Evolutionary conservation across 2,797 vertebrate genomes (phyloP).

Genomic region (Staurois parvus): DNA sequence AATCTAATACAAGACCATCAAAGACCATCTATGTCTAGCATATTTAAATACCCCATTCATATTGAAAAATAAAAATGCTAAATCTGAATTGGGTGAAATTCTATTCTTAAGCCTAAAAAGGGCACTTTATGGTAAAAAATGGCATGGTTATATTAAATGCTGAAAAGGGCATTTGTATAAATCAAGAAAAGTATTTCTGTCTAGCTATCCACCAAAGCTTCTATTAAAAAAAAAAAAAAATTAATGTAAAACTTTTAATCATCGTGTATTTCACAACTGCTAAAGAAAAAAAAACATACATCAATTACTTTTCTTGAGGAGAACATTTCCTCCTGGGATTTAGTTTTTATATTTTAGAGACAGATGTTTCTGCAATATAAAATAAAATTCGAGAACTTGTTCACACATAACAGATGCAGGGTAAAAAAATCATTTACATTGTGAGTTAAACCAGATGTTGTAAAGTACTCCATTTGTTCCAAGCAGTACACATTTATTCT

Average conservation of each 20-base stretch:
- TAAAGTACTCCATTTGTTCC: slow-evolving; percentile 77
- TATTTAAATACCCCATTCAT: no score
- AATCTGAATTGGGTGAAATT: no score
- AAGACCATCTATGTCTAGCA: no score
- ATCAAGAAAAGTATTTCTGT: no score
- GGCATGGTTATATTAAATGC: no score
- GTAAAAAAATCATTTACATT: slow-evolving; percentile 74
- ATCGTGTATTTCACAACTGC: not conserved
- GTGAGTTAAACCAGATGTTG: slow-evolving; percentile 82
- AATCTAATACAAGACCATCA: no score
- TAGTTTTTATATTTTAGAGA: slow-evolving; percentile 76
- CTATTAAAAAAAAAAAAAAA: no score
- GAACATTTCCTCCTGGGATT: slow-evolving; percentile 74
- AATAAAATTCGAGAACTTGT: slow-evolving; percentile 81
- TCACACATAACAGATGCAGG: slow-evolving; percentile 84
- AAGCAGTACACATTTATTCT: slow-evolving; percentile 46
- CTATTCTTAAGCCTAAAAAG: no score
- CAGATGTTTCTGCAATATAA: slow-evolving; percentile 81
- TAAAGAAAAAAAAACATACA: not conserved
- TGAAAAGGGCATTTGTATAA: no score
- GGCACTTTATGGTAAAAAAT: no score
- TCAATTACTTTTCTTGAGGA: slow-evolving; percentile 63
- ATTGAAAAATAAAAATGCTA: no score
- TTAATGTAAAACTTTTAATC: not conserved
- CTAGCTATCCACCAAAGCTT: no score